Conservation (phyloP, 2,113 vertebrate genomes). For the Uria lomvia region DNA sequence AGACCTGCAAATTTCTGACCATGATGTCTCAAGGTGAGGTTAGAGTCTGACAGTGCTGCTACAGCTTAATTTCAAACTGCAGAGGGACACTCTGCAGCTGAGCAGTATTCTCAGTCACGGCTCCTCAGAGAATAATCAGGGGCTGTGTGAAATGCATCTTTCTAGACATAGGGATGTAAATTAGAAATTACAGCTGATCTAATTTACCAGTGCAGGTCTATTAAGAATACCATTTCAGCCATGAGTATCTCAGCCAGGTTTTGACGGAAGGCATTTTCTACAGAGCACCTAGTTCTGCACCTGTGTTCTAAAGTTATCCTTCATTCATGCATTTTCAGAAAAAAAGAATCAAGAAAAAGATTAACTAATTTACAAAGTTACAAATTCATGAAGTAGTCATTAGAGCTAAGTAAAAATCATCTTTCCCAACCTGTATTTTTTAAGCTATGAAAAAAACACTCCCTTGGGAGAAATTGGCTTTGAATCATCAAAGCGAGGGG, state of each 20-base stretch:
- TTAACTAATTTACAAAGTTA: neutral
- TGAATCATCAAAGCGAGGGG: neutral
- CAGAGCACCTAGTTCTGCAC: neutral
- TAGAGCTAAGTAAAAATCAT: neutral
- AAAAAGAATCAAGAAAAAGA: neutral
- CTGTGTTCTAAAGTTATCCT: neutral
- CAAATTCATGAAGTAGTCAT: neutral
- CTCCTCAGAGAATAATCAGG: neutral
- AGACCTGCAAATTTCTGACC: neutral
- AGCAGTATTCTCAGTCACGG: accelerated
- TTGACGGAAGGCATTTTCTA: neutral
- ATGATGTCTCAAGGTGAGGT: neutral
- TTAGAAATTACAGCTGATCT: neutral
- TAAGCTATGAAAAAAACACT: neutral
- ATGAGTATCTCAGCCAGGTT: neutral
- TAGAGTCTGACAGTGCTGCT: accelerated
- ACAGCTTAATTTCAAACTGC: neutral
- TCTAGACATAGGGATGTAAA: neutral
- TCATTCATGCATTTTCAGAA: neutral
- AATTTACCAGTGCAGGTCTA: neutral
- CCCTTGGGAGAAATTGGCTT: neutral
- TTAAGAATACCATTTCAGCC: neutral
- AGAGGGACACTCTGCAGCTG: neutral
- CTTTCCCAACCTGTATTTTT: neutral
- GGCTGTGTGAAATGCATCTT: neutral